Base-by-base conservation (phyloP, 2,888 invertebrate species). In the Netelia inedita region DNA sequence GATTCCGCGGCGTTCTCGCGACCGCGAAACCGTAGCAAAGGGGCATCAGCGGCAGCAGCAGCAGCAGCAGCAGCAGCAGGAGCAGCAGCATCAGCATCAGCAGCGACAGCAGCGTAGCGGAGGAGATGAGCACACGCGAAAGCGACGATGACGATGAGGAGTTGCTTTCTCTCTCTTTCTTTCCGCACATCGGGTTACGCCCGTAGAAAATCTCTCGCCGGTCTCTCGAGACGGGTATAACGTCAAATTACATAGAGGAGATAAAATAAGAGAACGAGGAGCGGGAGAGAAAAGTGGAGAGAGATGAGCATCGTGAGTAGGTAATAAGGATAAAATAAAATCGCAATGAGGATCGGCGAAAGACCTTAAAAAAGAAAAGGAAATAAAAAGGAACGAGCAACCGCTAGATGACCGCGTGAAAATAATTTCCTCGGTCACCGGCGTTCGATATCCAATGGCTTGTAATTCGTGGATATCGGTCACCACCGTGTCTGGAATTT, bases 211-310 rank as follows among this genome's bases (percentile, higher is more conserved):
- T 78, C 59, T 73, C 35, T 14, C 43, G 23, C 76, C 61, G 16
- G 16, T 61, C 61, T 61, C 50, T 74, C 50, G 23, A 43, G 43
- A 57, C 43, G 71, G 28, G 83, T 83, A 84, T 86, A 88, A 89
- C 89, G 87, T 89, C 88, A 88, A 88, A 90, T 89, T 83, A 83
- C 80, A 71, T 41, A 57, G 73, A 76, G 72, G 78, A 66, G 65
- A 41, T 68, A 74, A 35, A 65, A 71, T 82, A 85, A 78, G n/a
- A 59, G 35, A 35, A 75, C 76, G 69, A 83, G 65, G 21, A 43
- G 35, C 11, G 55, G 14, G 63, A 68, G 21, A 63, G 61, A 73
- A 35, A 75, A 72, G 68, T 74, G 71, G 41, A 61, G 50, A 69
- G 65, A 72, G 65, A 63, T 19, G 82, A 72, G 66, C 50, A 72